Percentiles rank a stretch among this genome's conserved stretches.
Evolutionary conservation across 2,888 invertebrate species (phyloP).

Genomic region (Machimus atricapillus): DNA sequence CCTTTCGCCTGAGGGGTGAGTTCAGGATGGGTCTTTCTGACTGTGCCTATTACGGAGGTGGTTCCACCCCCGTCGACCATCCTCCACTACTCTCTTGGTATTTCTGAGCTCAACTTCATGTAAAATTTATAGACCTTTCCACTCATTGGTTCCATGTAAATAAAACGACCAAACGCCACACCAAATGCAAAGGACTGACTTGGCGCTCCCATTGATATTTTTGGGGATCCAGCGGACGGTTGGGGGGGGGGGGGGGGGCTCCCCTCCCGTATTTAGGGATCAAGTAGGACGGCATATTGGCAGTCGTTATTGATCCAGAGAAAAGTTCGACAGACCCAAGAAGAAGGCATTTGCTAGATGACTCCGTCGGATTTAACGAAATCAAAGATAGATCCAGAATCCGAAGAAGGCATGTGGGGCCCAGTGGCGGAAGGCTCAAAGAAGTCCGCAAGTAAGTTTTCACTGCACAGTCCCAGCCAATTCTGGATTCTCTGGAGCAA

Average conservation of each 20-base stretch:
- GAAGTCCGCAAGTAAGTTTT: neutral
- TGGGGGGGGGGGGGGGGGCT: neutral
- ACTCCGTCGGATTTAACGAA: slow-evolving; percentile 15
- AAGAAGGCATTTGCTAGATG: neutral
- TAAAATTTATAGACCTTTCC: slow-evolving; percentile 39
- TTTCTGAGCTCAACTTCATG: slow-evolving; percentile 29
- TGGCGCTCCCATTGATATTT: neutral
- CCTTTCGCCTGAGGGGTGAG: neutral
- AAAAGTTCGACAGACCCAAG: slow-evolving; percentile 1
- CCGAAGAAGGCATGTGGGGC: neutral
- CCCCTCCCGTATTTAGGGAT: slow-evolving; percentile 6
- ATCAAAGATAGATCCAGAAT: neutral
- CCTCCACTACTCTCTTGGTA: neutral
- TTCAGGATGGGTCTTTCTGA: neutral
- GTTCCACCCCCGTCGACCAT: neutral
- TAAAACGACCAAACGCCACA: slow-evolving; percentile 28
- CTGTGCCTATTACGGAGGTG: neutral
- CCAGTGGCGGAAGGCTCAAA: neutral
- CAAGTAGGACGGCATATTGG: slow-evolving; percentile 29
- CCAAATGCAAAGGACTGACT: neutral
- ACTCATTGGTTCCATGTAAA: slow-evolving; percentile 39
- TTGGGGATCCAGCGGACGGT: too few species aligned
- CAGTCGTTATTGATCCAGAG: slow-evolving; percentile 17
- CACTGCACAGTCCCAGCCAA: neutral
- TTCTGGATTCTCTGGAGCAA: neutral